Conservation (phyloP, 1,140 invertebrate species). For the Trachelipus rathkii region DNA sequence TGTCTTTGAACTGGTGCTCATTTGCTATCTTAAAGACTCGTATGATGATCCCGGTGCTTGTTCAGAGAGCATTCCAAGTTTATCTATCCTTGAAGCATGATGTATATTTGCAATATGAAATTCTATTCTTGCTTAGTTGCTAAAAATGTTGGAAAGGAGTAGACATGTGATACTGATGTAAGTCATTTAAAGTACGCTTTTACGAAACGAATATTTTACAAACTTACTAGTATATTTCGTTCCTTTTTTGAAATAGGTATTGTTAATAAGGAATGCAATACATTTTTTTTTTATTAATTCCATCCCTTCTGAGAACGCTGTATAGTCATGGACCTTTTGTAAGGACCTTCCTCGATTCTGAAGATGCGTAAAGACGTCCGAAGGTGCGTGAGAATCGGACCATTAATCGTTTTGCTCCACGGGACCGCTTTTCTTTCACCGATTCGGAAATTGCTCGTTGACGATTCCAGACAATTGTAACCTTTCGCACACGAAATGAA, state of each 20-base stretch:
- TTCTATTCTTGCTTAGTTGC: background rate
- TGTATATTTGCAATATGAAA: background rate
- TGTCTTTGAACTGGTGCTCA: background rate
- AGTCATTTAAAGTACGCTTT: too few relatives aligned
- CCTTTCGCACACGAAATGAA: slow-evolving; percentile 32
- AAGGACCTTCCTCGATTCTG: background rate
- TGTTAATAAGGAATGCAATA: background rate
- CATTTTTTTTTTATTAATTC: too few relatives aligned
- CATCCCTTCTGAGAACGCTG: background rate
- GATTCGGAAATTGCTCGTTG: slow-evolving; percentile 28
- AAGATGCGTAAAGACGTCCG: slow-evolving; percentile 12
- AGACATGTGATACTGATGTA: too few relatives aligned
- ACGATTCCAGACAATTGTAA: slow-evolving; percentile 32
- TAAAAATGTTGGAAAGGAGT: too few relatives aligned
- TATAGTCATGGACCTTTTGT: background rate
- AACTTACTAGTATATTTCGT: background rate
- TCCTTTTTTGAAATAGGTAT: background rate
- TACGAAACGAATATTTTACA: background rate
- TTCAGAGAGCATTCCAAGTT: background rate
- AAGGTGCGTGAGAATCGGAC: slow-evolving; percentile 19
- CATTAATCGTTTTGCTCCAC: slow-evolving; percentile 31
- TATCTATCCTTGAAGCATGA: background rate
- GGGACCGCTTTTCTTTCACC: slow-evolving; percentile 37
- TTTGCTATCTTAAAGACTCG: background rate
- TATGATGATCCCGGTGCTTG: background rate